These are phyloP conservation scores for Euura lappo DNA, from an alignment of 1,140 invertebrate genomes.

Conservation along the genomic window DNA sequence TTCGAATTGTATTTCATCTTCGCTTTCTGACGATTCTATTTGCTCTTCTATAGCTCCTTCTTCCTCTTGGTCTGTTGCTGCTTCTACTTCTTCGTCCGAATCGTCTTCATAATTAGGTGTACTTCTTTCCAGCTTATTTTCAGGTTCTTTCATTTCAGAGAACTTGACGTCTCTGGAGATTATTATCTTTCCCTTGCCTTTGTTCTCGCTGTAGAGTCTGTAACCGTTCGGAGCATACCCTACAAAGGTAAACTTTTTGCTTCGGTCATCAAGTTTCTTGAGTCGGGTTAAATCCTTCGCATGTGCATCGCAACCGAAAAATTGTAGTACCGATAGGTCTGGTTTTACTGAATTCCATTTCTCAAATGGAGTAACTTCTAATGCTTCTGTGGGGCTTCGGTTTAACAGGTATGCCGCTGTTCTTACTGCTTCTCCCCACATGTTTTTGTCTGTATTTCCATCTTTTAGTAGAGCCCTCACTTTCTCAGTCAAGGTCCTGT, in stretches of 20 bases:
- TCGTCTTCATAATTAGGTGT: neutral
- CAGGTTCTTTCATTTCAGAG: conserved; percentile 18
- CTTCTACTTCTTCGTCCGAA: neutral
- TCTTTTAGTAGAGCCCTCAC: conserved; percentile 48
- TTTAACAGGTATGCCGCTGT: conserved; percentile 57
- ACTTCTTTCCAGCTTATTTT: neutral
- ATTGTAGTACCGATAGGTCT: conserved; percentile 19
- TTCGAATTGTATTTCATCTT: neutral
- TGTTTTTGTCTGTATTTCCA: conserved; percentile 35
- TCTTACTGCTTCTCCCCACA: conserved; percentile 54
- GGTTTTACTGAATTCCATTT: conserved; percentile 22
- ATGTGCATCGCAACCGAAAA: conserved; percentile 30
- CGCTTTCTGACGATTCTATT: neutral
- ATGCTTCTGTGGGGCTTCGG: conserved; percentile 33
- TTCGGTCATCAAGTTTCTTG: conserved; percentile 28
- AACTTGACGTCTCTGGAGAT: conserved; percentile 25
- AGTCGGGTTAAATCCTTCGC: conserved; percentile 15
- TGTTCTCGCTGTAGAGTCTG: conserved; percentile 26
- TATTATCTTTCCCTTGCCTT: conserved; percentile 31
- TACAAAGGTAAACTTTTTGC: conserved; percentile 18
- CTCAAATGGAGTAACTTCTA: conserved; percentile 17
- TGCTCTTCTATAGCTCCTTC: neutral
- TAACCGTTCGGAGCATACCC: conserved; percentile 33
- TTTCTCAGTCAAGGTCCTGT: conserved; percentile 50
- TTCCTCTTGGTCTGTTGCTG: neutral